These are phyloP conservation scores for Trematocara variabile DNA, from an alignment of 2,113 vertebrate species.

Conservation along the genomic window DNA sequence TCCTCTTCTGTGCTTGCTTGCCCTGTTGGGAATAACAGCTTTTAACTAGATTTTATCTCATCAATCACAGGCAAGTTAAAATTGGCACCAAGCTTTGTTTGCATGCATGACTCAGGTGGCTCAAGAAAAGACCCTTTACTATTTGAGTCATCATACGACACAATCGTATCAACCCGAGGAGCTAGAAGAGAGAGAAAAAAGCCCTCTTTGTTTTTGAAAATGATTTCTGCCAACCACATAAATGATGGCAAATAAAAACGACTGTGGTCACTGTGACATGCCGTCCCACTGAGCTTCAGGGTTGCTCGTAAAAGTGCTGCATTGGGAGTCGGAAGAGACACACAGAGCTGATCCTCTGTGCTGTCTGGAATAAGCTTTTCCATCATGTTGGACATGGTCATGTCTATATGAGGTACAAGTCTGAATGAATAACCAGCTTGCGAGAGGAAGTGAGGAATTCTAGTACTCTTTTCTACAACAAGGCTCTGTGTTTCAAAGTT, in stretches of 20 bases:
- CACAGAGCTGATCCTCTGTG: not conserved
- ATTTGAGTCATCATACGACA: not conserved
- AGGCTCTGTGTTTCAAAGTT: not conserved
- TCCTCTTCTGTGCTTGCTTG: not conserved
- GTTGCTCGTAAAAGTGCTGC: not conserved
- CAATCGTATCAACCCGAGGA: not conserved
- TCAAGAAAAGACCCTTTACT: not conserved
- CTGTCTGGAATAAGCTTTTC: not conserved
- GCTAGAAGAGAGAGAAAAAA: not conserved
- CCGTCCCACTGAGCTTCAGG: not conserved
- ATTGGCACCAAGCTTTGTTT: not conserved
- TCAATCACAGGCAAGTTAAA: not conserved
- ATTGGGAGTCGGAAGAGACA: not conserved
- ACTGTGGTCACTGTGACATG: not conserved
- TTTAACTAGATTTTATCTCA: not conserved
- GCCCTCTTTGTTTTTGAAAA: not conserved
- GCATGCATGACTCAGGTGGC: not conserved
- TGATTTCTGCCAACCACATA: not conserved
- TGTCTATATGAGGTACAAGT: not conserved
- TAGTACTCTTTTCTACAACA: not conserved
- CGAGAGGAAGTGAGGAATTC: not conserved
- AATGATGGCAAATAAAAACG: not conserved
- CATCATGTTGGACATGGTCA: not conserved
- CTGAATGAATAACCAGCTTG: not conserved
- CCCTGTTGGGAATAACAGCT: not conserved